Conservation (phyloP, 1,140 invertebrate species). For the Drosophila aff. region DNA sequence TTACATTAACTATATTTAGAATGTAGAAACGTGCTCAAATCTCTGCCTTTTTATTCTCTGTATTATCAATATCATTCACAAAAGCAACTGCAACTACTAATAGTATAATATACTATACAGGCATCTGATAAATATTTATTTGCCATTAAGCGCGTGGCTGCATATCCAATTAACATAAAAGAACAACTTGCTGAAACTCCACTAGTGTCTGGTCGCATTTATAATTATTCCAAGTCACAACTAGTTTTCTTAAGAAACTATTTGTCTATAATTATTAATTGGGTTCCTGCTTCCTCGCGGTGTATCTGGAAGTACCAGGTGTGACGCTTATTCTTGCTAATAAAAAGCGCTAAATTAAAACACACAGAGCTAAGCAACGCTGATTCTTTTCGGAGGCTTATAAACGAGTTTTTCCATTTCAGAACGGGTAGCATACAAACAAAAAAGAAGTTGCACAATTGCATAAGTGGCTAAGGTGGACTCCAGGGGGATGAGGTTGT, state of each 20-base stretch:
- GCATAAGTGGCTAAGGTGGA: slow-evolving; percentile 35
- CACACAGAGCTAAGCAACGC: slow-evolving; percentile 13
- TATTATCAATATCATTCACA: not conserved
- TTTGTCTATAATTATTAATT: slow-evolving; percentile 6
- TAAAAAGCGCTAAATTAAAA: slow-evolving; percentile 70
- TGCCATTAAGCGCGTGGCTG: not conserved
- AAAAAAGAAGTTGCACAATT: slow-evolving; percentile 75
- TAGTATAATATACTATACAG: not conserved
- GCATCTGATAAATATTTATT: not conserved
- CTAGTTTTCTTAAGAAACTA: slow-evolving; percentile 2
- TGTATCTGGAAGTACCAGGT: slow-evolving; percentile 55
- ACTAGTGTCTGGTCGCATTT: no score
- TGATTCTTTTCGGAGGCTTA: slow-evolving; percentile 53
- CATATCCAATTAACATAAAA: not conserved
- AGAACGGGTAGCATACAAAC: slow-evolving; percentile 42
- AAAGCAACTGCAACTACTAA: no score
- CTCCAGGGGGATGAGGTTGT: not conserved
- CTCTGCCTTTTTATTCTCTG: not conserved
- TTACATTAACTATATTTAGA: no score
- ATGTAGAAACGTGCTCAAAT: not conserved
- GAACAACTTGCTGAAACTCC: not conserved
- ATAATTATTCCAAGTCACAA: not conserved
- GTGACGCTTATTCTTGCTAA: slow-evolving; percentile 51
- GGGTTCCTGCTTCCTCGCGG: slow-evolving; percentile 10
- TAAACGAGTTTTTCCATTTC: slow-evolving; percentile 72